Percentiles rank a stretch among this genome's conserved stretches.
phyloP scores from a whole-genome alignment of 2,113 vertebrate species.

The Monarcha castaneiventris region DNA sequence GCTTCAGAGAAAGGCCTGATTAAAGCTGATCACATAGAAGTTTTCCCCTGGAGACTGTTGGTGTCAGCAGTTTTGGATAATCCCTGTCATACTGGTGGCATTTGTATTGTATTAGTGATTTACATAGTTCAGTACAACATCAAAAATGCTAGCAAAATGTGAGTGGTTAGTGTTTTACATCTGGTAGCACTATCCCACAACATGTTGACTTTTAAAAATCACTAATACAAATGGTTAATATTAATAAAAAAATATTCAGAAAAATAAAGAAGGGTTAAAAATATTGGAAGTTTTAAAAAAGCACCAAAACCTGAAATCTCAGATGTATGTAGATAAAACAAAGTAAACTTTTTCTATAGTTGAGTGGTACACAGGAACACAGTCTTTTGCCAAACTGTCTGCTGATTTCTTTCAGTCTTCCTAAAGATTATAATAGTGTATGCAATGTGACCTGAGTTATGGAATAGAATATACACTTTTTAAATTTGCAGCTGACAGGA shows the following conservation, averaged over 20 bases:
- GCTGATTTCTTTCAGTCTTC: constrained; percentile 8
- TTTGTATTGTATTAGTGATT: constrained; percentile 21
- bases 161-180: background rate
- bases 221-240: background rate
- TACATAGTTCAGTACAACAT: background rate
- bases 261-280: background rate
- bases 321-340: background rate
- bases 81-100: constrained; percentile 37
- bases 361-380: background rate
- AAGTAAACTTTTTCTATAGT: background rate
- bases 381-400: background rate
- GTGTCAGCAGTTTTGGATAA: constrained; percentile 61
- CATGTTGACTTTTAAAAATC: background rate
- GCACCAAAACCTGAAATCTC: background rate
- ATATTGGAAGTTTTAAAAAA: background rate
- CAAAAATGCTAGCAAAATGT: background rate
- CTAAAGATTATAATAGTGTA: background rate
- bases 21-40: constrained; percentile 36
- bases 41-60: constrained; percentile 20
- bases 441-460: background rate
- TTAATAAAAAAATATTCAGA: background rate
- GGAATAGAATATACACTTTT: constrained; percentile 5
- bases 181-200: background rate
- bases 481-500: constrained; percentile 31
- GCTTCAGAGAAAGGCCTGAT: background rate